phyloP scores from a whole-genome alignment of 2,888 invertebrate species.

The Orgyia antiqua region DNA sequence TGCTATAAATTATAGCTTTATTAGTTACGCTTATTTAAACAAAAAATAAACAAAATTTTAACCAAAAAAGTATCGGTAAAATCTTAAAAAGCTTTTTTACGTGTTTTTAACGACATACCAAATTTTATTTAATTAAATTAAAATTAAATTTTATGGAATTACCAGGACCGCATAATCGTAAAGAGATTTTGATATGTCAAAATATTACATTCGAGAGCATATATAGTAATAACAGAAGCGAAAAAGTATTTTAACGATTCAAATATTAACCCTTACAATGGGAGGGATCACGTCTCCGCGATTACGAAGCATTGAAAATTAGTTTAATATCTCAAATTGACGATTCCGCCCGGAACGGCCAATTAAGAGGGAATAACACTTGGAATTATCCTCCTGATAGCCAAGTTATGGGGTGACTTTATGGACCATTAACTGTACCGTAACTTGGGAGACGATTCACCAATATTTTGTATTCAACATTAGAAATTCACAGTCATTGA shows the following conservation, averaged over 20 bases:
- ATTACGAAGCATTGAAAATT: constrained; percentile 75
- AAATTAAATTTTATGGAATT: too few relatives aligned
- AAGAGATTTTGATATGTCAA: constrained; percentile 19
- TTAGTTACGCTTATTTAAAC: too few relatives aligned
- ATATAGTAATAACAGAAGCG: constrained; percentile 12
- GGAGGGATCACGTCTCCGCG: constrained; percentile 54
- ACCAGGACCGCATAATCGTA: constrained; percentile 19
- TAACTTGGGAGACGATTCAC: constrained; percentile 42
- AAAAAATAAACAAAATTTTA: too few relatives aligned
- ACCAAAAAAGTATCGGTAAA: too few relatives aligned
- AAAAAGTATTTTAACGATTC: constrained; percentile 26
- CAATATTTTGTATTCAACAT: constrained; percentile 41
- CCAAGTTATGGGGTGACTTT: constrained; percentile 74
- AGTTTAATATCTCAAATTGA: constrained; percentile 77
- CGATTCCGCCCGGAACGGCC: constrained; percentile 73
- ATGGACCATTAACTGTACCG: constrained; percentile 61
- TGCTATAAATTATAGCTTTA: too few relatives aligned
- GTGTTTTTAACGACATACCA: too few relatives aligned
- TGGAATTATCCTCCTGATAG: constrained; percentile 67
- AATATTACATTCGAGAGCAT: constrained; percentile 20
- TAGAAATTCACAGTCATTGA: constrained; percentile 38
- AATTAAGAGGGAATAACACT: constrained; percentile 75
- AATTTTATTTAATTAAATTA: too few relatives aligned
- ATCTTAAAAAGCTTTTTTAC: too few relatives aligned
- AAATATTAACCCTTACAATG: constrained; percentile 41